Conservation (phyloP, 2,888 invertebrate species). For the Tachina lurida region DNA sequence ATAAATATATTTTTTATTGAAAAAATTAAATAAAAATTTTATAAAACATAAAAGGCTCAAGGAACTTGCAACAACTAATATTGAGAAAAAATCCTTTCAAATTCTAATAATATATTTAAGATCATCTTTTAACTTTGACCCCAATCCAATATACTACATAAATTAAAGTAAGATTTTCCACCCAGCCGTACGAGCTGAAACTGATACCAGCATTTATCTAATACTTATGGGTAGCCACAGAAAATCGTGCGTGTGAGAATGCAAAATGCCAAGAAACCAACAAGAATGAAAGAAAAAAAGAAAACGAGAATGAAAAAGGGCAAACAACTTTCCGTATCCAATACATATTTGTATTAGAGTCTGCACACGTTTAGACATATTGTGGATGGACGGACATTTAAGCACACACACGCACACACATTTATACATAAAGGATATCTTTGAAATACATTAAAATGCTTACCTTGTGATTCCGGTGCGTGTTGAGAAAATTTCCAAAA, state of each 20-base stretch:
- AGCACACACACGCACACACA: background rate
- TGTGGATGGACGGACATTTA: background rate
- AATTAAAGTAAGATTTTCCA: constrained; percentile 17
- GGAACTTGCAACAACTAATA: background rate
- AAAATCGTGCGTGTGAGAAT: constrained; percentile 65
- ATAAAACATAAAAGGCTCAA: background rate
- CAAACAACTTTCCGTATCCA: background rate
- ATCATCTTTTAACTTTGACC: background rate
- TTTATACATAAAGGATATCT: constrained; percentile 31
- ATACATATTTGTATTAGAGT: background rate
- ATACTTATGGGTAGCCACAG: constrained; percentile 61
- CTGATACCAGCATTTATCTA: constrained; percentile 56
- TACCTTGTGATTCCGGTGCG: constrained; percentile 83
- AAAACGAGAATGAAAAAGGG: background rate
- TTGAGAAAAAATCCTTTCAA: background rate
- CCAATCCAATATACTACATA: constrained; percentile 15
- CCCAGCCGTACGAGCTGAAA: background rate
- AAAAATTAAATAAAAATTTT: too few species aligned
- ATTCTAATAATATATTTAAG: background rate
- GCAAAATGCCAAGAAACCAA: constrained; percentile 43
- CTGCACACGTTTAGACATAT: constrained; percentile 11
- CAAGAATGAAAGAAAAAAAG: constrained; percentile 18
- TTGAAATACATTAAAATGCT: constrained; percentile 78
- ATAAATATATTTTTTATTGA: too few species aligned
- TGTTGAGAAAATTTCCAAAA: constrained; percentile 88